These are phyloP conservation scores for Sarcophaga rosellei DNA, from an alignment of 2,888 invertebrate genomes.

Conservation along the genomic window DNA sequence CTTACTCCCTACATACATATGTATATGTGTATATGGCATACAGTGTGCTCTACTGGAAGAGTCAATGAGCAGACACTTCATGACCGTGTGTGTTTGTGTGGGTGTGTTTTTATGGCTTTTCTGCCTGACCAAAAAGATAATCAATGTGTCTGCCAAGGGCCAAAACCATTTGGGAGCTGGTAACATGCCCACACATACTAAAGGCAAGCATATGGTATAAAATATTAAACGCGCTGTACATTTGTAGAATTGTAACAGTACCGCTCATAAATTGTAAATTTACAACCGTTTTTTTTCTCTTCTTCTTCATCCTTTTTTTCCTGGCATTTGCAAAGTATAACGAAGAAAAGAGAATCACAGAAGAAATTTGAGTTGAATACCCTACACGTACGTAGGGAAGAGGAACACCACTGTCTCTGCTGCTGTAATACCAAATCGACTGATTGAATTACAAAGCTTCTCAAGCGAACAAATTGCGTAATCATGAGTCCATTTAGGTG, in stretches of 20 bases:
- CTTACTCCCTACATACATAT: constrained; percentile 20
- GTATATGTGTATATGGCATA: background rate
- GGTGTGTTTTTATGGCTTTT: background rate
- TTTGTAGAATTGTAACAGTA: constrained; percentile 65
- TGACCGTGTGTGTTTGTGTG: background rate
- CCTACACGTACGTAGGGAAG: background rate
- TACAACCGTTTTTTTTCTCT: constrained; percentile 55
- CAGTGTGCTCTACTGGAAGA: constrained; percentile 1
- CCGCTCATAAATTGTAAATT: constrained; percentile 71
- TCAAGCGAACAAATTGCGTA: too few relatives aligned
- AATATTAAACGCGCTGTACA: constrained; percentile 52
- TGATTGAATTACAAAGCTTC: too few relatives aligned
- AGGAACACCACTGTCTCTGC: too few relatives aligned
- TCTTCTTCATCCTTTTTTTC: background rate
- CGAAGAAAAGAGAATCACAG: background rate
- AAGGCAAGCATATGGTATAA: constrained; percentile 21
- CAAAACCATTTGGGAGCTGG: constrained; percentile 55
- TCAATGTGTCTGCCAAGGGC: constrained; percentile 66
- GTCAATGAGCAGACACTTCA: constrained; percentile 11
- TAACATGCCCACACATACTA: constrained; percentile 17
- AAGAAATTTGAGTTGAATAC: background rate
- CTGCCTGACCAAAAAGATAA: constrained; percentile 59
- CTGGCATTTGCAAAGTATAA: background rate
- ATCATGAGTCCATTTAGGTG: too few relatives aligned
- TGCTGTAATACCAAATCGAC: too few relatives aligned